Conservation (phyloP, 2,797 vertebrate species). For the Parambassis ranga region DNA sequence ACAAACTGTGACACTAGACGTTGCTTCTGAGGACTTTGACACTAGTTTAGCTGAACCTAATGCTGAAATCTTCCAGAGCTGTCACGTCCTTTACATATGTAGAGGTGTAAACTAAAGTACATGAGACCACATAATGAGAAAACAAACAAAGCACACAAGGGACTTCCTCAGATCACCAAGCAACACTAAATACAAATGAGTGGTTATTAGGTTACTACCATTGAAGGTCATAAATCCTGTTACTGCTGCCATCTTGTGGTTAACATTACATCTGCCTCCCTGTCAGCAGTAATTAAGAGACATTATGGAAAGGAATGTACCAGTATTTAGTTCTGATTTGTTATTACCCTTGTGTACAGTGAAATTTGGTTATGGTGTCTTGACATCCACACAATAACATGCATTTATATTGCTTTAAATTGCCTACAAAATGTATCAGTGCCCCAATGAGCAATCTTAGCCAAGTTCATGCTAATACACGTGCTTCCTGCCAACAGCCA, state of each 20-base stretch:
- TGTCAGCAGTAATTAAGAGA: neutral
- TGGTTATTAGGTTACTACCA: too few relatives aligned
- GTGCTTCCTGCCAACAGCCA: constrained; percentile 19
- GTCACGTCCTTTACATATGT: fast-evolving
- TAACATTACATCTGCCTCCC: neutral
- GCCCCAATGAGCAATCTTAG: neutral
- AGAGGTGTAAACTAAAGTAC: neutral
- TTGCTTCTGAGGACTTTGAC: constrained; percentile 7
- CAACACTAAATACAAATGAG: neutral
- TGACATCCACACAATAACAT: neutral
- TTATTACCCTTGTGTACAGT: neutral
- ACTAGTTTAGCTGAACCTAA: constrained; percentile 16
- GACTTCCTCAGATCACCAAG: neutral
- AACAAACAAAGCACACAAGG: neutral
- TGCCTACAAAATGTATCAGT: neutral
- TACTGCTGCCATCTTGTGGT: neutral
- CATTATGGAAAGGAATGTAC: neutral
- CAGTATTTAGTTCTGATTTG: neutral
- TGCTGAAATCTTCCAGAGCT: neutral
- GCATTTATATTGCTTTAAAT: neutral
- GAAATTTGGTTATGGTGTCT: neutral
- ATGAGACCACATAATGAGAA: neutral
- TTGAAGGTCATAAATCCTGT: neutral
- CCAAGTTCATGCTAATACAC: neutral
- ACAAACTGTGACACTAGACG: constrained; percentile 57